Base-by-base conservation (phyloP, 2,888 invertebrate species). In the Polymixis lichenea region DNA sequence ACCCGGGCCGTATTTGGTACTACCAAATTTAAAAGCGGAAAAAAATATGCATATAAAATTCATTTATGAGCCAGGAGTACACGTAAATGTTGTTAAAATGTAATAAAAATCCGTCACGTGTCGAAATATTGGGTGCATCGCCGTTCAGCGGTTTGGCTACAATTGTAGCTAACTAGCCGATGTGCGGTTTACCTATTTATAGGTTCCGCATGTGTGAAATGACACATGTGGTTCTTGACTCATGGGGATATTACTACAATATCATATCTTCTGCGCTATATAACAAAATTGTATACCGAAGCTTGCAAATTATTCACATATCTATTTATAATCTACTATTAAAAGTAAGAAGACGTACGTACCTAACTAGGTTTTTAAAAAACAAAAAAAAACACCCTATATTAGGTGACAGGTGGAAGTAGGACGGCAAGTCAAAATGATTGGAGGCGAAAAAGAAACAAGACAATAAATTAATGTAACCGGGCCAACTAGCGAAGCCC, bases 141-240 rank as follows among this genome's bases (percentile, higher is more conserved):
- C 75, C 55, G 75, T 66, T 80, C 81, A 51, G 86, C 51, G 88
- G 87, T 87, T 86, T 87, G 88, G 81, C 86, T 86, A 83, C 87
- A 87, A 87, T 87, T 80, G 85, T 61, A 82, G 81, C 81, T 87
- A 87, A 87, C 87, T 87, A 86, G 81, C 81, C 76, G 70, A 66
- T 62, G 49, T 85, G 87, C 60, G 88, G 87, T 85, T 60, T 80
- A 73, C 80, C 71, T 80, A 83, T 86, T 78, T 86, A 83, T 75
- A 73, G 77, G 67, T 75, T 58, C 55, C 51, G 74, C 28, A 61
- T 72, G 71, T 78, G 74, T 84, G 32, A 81, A 84, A 84, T 80
- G 53, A 73, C 67, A 72, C 77, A 76, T 78, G 73, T 22, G 66
- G 67, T 64, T 78, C 32, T 69, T 67, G 65, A 75, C 8, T 67